Conservation (phyloP, 2,888 invertebrate genomes). For the Cheilosia scutellata region DNA sequence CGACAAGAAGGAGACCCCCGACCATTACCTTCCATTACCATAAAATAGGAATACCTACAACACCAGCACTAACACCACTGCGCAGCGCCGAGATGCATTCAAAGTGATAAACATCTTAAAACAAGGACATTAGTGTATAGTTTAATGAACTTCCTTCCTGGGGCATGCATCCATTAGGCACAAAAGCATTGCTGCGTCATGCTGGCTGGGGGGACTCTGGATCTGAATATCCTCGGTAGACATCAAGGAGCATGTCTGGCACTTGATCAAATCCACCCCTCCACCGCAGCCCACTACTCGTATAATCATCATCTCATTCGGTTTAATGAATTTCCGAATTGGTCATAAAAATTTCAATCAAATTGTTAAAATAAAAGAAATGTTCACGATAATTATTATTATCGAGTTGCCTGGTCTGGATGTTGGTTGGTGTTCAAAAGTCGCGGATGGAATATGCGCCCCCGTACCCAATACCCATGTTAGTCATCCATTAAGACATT, state of each 20-base stretch:
- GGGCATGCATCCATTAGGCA: slow-evolving; percentile 51
- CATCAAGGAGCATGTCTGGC: slow-evolving; percentile 74
- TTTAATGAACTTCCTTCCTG: slow-evolving; percentile 76
- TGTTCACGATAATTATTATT: slow-evolving; percentile 23
- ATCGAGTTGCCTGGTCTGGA: background rate
- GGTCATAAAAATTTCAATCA: slow-evolving; percentile 68
- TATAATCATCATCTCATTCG: slow-evolving; percentile 21
- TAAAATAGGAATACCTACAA: slow-evolving; percentile 60
- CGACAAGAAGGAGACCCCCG: slow-evolving; percentile 46
- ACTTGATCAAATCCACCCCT: slow-evolving; percentile 64
- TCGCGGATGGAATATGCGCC: background rate
- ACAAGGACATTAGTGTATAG: slow-evolving; percentile 74
- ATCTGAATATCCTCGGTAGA: slow-evolving; percentile 63
- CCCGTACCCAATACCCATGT: background rate
- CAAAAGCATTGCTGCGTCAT: slow-evolving; percentile 62
- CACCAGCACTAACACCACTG: slow-evolving; percentile 5
- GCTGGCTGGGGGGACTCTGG: slow-evolving; percentile 33
- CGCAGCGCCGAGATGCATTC: slow-evolving; percentile 52
- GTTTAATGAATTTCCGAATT: slow-evolving; percentile 69
- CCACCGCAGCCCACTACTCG: slow-evolving; percentile 8
- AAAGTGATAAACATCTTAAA: slow-evolving; percentile 72
- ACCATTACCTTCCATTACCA: slow-evolving; percentile 75
- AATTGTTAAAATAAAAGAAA: slow-evolving; percentile 32
- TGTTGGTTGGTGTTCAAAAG: slow-evolving; percentile 6
- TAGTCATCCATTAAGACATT: slow-evolving; percentile 71